Evolutionary conservation across 2,113 vertebrate species (phyloP), one percentile per base, ranked within the genome.

Genomic region (Nestor notabilis): DNA sequence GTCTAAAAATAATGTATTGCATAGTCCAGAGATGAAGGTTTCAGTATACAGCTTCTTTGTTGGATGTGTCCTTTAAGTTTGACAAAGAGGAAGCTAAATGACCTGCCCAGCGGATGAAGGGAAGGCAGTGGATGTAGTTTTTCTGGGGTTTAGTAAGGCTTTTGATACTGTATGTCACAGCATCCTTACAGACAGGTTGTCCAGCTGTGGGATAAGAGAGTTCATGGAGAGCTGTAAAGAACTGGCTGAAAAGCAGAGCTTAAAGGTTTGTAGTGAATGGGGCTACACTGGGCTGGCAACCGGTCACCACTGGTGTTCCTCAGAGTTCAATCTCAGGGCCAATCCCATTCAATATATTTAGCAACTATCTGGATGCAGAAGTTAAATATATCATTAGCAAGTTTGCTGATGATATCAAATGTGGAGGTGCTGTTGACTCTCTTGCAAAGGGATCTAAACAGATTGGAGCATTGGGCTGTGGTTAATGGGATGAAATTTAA

Each of bases 141-240:
- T 60, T 61, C 41, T 55, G 44, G 24, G 39, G 71, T 76, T 81
- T 35, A 71, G 39, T 27, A 55, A 53, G 10, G 39, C 10, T 80
- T 79, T 86, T 77, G 25, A 28, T 65, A 47, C 9, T 47, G n/a
- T 47, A 4, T 29, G 70, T 65, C 25, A 7, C 50, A 90, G 31
- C 14, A 72, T 24, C 27, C 46, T 49, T 87, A 66, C 0, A 0
- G 46, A 90, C 58, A 53, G 47, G 7, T 6, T 82, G 21, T 60
- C 23, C 58, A 39, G 1, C 27, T 66, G 19, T 39, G 58, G 29
- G 23, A 78, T 47, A 14, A 61, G 21, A 0, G 0, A 7, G 25
- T 43, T 87, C 44, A 55, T 3, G 11, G 13, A 1, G 5, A 29
- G n/a, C 29, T 50, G 35, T 49, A 69, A 75, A 56, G 23, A 71